phyloP scores from a whole-genome alignment of 2,888 invertebrate species.

The Melikaiella ostensackeni region DNA sequence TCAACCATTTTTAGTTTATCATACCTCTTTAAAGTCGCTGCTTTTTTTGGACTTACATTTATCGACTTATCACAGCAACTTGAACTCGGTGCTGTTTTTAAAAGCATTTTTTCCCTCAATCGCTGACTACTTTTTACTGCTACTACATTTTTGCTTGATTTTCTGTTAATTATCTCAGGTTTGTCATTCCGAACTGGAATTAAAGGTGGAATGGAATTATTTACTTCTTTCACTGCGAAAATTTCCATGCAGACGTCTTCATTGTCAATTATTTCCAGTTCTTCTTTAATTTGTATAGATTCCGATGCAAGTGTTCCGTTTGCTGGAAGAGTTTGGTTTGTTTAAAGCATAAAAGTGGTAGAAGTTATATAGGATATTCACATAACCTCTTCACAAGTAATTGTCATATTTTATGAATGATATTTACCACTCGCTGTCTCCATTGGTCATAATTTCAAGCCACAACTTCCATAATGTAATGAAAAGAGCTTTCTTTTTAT shows the following conservation, averaged over 20 bases:
- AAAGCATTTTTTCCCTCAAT: neutral
- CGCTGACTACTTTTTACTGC: neutral
- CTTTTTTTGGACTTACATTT: neutral
- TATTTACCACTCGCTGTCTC: neutral
- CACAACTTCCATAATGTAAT: neutral
- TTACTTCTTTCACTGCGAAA: neutral
- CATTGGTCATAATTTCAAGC: neutral
- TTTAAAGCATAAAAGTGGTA: neutral
- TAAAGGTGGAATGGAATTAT: neutral
- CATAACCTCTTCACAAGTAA: neutral
- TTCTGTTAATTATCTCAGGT: neutral
- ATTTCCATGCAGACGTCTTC: neutral
- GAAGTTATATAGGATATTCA: neutral
- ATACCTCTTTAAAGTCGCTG: neutral
- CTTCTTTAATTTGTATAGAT: neutral
- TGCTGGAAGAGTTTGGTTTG: conserved; percentile 1
- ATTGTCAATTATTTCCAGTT: neutral
- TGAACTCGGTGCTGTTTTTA: neutral
- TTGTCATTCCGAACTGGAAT: neutral
- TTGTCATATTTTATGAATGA: neutral
- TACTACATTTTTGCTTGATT: too few species aligned
- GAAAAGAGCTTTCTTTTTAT: neutral
- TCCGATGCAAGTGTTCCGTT: neutral
- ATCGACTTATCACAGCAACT: too few species aligned
- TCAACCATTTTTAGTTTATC: neutral